Conservation (phyloP, 1,140 invertebrate species). For the Neotoxoptera formosana region DNA sequence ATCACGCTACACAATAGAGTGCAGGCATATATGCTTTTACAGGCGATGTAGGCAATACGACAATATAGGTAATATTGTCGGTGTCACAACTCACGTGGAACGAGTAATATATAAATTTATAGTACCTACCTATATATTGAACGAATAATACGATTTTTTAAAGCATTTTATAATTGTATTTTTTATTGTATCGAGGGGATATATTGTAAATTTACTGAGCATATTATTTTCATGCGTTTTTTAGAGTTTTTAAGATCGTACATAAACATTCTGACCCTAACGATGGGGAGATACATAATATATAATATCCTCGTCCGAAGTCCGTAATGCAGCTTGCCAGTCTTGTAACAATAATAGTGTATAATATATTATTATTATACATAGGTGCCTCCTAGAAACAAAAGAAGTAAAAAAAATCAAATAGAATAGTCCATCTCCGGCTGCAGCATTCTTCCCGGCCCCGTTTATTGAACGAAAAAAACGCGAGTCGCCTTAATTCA, state of each 20-base stretch:
- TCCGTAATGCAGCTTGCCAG: background rate
- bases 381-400: background rate
- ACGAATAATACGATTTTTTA: background rate
- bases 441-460: background rate
- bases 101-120: background rate
- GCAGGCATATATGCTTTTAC: background rate
- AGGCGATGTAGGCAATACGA: background rate
- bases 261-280: background rate
- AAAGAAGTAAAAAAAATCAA: too few relatives aligned
- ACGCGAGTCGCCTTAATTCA: background rate
- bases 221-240: background rate
- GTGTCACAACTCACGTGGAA: background rate
- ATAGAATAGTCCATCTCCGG: too few relatives aligned
- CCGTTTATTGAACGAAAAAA: background rate
- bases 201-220: too few relatives aligned
- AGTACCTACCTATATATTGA: background rate
- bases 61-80: background rate
- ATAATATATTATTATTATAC: background rate
- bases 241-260: background rate
- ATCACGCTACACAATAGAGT: background rate
- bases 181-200: background rate
- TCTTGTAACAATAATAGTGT: background rate
- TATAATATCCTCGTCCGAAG: background rate
- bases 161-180: background rate
- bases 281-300: background rate